Evolutionary conservation across 2,113 vertebrate genomes (phyloP).

Genomic region (human): GRCh38 chr18:36520001-36520500

Average conservation of each 20-base stretch:
- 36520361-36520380: not conserved
- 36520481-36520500: not conserved
- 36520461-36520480: not conserved
- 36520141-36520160: no score
- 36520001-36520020: no score
- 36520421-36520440: not conserved
- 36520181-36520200: no score
- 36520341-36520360: not conserved
- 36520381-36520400: not conserved
- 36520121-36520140: no score
- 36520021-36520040: no score
- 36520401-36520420: not conserved
- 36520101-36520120: no score
- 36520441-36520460: not conserved
- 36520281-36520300: not conserved
- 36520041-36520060: no score
- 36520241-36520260: not conserved
- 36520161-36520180: no score
- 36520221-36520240: no score
- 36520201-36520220: no score
- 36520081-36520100: no score
- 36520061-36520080: no score
- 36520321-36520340: not conserved
- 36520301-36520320: not conserved
- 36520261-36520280: conserved; percentile 12